A percentile compares a stretch with the other conserved stretches of the same genome.
Conservation (phyloP, 2,888 invertebrate species). For the Anoplius nigerrimus region DNA sequence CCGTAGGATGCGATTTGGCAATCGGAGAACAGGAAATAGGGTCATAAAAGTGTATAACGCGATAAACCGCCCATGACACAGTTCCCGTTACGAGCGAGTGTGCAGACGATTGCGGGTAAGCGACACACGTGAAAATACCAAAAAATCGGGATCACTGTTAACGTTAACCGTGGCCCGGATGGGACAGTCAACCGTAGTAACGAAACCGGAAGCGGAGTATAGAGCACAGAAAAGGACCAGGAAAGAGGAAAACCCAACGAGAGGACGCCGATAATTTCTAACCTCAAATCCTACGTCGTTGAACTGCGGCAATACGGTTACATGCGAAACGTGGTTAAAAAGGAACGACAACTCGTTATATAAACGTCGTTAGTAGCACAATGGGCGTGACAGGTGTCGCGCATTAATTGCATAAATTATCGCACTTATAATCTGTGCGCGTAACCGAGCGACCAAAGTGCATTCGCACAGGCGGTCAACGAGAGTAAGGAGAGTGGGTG, state of each 20-base stretch:
- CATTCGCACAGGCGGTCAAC: neutral
- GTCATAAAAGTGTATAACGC: constrained; percentile 34
- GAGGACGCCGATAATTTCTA: neutral
- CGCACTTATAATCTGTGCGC: neutral
- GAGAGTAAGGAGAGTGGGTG: neutral
- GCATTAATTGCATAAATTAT: constrained; percentile 10
- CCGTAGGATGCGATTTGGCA: constrained; percentile 32
- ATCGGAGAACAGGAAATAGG: constrained; percentile 32
- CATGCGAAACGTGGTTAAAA: constrained; percentile 20
- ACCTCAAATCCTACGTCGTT: neutral
- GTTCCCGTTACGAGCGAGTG: constrained; percentile 4
- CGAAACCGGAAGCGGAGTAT: too few relatives aligned
- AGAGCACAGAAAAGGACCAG: too few relatives aligned
- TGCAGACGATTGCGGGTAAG: constrained; percentile 5
- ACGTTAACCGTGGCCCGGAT: too few relatives aligned
- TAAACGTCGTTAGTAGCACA: constrained; percentile 26
- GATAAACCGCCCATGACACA: constrained; percentile 33
- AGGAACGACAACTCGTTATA: constrained; percentile 38
- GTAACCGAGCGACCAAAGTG: neutral
- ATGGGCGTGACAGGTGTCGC: constrained; percentile 11
- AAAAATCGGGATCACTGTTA: too few relatives aligned
- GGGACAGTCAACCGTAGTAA: too few relatives aligned
- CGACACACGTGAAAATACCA: neutral
- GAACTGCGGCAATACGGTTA: constrained; percentile 2
- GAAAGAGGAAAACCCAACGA: too few relatives aligned